A percentile compares a stretch with the other conserved stretches of the same genome.
Evolutionary conservation across 2,113 vertebrate genomes (phyloP).

Genomic region (Triplophysa siluroides): DNA sequence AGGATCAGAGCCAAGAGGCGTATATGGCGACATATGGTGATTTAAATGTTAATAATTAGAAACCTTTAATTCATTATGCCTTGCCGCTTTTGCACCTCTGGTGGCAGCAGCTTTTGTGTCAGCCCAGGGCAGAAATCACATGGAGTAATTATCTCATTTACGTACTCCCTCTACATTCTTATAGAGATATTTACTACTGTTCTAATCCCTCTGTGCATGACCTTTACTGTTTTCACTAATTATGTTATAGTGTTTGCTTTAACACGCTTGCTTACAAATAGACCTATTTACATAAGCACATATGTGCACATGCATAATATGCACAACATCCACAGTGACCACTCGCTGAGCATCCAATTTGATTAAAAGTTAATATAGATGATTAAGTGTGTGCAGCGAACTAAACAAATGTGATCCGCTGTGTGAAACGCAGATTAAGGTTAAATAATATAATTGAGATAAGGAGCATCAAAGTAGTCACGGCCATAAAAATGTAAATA

Average conservation of each 20-base stretch:
- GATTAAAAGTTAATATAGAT: too few relatives aligned
- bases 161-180: not conserved
- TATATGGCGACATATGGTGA: conserved; percentile 36
- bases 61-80: conserved; percentile 35
- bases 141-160: conserved; percentile 35
- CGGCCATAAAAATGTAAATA: too few relatives aligned
- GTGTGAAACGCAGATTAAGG: too few relatives aligned
- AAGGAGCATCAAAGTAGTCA: too few relatives aligned
- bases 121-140: conserved; percentile 40
- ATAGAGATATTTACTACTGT: conserved; percentile 16
- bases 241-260: not conserved
- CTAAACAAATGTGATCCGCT: too few relatives aligned
- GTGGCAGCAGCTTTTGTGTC: conserved; percentile 24
- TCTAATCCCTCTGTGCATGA: conserved; percentile 32
- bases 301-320: too few relatives aligned
- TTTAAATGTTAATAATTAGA: conserved; percentile 44
- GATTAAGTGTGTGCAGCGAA: too few relatives aligned
- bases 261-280: not conserved
- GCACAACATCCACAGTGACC: too few relatives aligned
- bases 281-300: not conserved
- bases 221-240: conserved; percentile 20
- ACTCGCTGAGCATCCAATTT: too few relatives aligned
- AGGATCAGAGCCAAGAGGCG: conserved; percentile 14
- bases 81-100: conserved; percentile 23
- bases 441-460: too few relatives aligned